Evolutionary conservation across 2,888 invertebrate species (phyloP).

Genomic region (Drosophila neonasuta): DNA sequence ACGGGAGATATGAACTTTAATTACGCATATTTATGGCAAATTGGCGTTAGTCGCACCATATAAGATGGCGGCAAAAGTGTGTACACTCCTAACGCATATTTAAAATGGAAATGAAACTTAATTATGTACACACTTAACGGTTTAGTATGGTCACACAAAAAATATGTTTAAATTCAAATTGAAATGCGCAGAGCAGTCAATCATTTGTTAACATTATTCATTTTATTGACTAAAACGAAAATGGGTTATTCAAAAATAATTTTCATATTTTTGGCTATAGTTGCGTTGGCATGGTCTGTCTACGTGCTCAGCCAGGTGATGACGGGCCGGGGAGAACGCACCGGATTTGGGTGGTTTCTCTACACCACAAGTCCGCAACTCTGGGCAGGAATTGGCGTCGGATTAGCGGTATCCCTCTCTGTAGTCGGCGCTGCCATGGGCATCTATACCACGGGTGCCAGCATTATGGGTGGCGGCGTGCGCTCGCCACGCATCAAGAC

Average conservation of each 20-base stretch:
- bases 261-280: constrained; percentile 63
- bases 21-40: too few species aligned
- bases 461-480: constrained; percentile 98
- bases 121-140: neutral
- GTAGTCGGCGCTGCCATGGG: constrained; percentile 99
- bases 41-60: too few species aligned
- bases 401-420: constrained; percentile 96
- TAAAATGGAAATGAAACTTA: too few species aligned
- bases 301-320: constrained; percentile 84
- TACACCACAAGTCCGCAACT: constrained; percentile 94
- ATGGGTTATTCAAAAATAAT: constrained; percentile 26
- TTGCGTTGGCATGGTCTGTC: constrained; percentile 82
- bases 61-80: neutral
- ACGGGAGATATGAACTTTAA: too few species aligned
- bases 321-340: constrained; percentile 91
- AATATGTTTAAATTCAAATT: neutral
- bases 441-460: constrained; percentile 97
- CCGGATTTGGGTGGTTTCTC: constrained; percentile 95
- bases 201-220: neutral
- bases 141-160: too few species aligned
- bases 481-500: constrained; percentile 99
- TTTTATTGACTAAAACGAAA: neutral
- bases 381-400: constrained; percentile 97
- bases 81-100: too few species aligned
- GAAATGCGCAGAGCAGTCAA: neutral